These are phyloP conservation scores for Acanthococcus lagerstroemiae DNA, from an alignment of 2,888 invertebrate species.

Conservation along the genomic window DNA sequence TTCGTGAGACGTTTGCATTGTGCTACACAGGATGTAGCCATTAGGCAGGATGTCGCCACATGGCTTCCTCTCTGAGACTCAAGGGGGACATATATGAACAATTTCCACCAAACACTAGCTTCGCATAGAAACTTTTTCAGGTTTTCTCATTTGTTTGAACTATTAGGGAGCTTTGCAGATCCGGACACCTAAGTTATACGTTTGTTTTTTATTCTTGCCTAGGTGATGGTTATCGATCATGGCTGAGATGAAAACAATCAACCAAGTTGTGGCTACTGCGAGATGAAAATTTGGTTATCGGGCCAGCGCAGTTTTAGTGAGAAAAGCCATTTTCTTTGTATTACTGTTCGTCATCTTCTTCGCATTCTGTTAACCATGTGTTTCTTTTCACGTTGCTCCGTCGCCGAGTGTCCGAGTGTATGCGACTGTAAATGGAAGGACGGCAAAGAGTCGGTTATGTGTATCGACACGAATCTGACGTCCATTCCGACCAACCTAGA, in stretches of 20 bases:
- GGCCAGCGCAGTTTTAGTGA: constrained; percentile 17
- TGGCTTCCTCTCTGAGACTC: too few species aligned
- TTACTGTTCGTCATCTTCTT: neutral
- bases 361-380: constrained; percentile 16
- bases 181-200: too few species aligned
- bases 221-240: constrained; percentile 18
- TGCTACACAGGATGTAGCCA: too few species aligned
- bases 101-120: too few species aligned
- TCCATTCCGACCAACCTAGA: constrained; percentile 64
- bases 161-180: too few species aligned
- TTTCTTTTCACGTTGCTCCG: constrained; percentile 30
- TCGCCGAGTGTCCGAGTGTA: constrained; percentile 55
- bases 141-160: too few species aligned
- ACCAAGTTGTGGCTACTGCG: constrained; percentile 21
- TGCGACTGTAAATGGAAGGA: constrained; percentile 85
- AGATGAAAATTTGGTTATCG: constrained; percentile 29
- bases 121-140: too few species aligned
- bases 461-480: constrained; percentile 63
- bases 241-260: constrained; percentile 20
- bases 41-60: too few species aligned
- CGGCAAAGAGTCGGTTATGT: constrained; percentile 74
- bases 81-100: too few species aligned
- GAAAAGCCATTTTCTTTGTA: constrained; percentile 11
- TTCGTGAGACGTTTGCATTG: too few species aligned
- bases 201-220: too few species aligned